Evolutionary conservation across 2,888 invertebrate species (phyloP), one percentile per base, ranked within the genome.

Genomic region (Graphium colonna): DNA sequence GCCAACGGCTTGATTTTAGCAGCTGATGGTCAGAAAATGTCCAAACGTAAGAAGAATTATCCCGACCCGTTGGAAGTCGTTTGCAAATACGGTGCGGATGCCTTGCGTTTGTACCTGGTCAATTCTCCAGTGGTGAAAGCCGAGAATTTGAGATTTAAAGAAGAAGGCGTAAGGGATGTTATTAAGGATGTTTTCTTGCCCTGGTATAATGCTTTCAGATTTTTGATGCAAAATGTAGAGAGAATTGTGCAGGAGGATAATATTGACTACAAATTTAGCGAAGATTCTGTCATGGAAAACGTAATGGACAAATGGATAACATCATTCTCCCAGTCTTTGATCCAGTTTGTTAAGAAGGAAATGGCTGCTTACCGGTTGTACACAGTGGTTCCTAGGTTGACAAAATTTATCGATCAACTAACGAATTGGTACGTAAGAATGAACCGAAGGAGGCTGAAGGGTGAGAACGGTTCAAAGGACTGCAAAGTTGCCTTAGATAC

Each of bases 341-440:
- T 99, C 44, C 92, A 93, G 59, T 98, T 96, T 86, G 94, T 99
- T 7, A 93, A 95, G 47, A 92, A 93, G 64, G 99, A 99, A 89
- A 99, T 99, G 99, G 93, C 93, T 67, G 95, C 95, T 1, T 99
- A 99, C 77, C 93, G 96, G 51, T 88, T 99, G 50, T 99, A 98
- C 75, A 98, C 98, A 0, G 99, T 99, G 8, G 95, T 98, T 8
- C 98, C 98, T 0, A 91, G 95, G 51, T 88, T 99, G 39, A 95
- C 98, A 0, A 97, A 98, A 76, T 99, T 97, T 80, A 97, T 99
- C 62, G 98, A 99, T 73, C 96, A 98, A 74, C 92, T 99, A 2
- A 99, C 99, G 21, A 99, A 99, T 80, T 98, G 98, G 98, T 99
- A 99, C 78, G 98, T 99, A 26, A 92, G 99, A 59, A 95, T 99